Conservation (phyloP, 2,888 invertebrate species). For the Thymelicus sylvestris region DNA sequence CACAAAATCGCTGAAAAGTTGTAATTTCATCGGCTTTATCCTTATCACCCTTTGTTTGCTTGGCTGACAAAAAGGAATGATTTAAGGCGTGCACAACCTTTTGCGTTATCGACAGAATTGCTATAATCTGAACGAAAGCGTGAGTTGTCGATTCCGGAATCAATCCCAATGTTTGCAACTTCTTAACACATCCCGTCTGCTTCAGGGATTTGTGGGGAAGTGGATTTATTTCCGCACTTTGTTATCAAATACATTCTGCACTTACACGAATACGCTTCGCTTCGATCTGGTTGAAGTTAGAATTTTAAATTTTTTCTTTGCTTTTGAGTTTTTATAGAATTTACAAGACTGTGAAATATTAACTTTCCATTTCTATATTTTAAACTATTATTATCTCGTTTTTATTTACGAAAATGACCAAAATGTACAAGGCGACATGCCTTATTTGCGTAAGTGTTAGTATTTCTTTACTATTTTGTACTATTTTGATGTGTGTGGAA, state of each 20-base stretch:
- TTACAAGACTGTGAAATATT: too few relatives aligned
- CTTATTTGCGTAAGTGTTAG: too few relatives aligned
- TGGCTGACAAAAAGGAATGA: constrained; percentile 32
- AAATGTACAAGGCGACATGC: too few relatives aligned
- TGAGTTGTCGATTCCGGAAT: constrained; percentile 30
- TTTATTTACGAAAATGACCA: too few relatives aligned
- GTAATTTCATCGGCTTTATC: constrained; percentile 14
- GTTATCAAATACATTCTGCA: background rate
- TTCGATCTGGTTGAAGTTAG: background rate
- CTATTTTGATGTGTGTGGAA: too few relatives aligned
- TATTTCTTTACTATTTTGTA: too few relatives aligned
- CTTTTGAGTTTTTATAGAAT: too few relatives aligned
- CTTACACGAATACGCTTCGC: background rate
- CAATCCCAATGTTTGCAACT: constrained; percentile 32
- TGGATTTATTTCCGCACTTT: background rate
- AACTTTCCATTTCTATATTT: too few relatives aligned
- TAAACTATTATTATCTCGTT: too few relatives aligned
- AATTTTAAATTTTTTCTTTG: background rate
- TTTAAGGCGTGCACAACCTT: constrained; percentile 31
- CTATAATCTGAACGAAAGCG: constrained; percentile 24
- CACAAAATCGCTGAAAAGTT: background rate
- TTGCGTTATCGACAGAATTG: constrained; percentile 34
- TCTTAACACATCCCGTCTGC: constrained; percentile 25
- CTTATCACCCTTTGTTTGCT: constrained; percentile 27
- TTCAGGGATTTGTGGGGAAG: constrained; percentile 4